phyloP scores from a whole-genome alignment of 2,113 vertebrate genomes.

The Bambusicola thoracicus region DNA sequence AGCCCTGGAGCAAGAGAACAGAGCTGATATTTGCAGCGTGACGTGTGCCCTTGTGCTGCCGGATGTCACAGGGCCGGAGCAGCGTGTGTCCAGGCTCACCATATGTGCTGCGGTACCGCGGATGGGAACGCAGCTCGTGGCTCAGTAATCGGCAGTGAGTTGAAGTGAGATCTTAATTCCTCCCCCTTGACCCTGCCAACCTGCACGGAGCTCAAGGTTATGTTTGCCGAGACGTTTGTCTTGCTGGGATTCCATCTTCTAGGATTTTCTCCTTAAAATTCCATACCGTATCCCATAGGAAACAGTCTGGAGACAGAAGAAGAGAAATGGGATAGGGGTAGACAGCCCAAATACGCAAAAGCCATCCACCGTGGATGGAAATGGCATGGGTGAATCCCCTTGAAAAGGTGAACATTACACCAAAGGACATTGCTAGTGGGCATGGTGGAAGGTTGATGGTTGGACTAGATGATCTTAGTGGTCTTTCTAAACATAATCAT shows the following conservation, averaged over 20 bases:
- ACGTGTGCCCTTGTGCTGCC: conserved; percentile 25
- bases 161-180: background rate
- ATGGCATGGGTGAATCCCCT: too few species aligned
- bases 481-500: too few species aligned
- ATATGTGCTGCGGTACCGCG: conserved; percentile 52
- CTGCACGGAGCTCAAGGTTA: background rate
- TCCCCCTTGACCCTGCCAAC: background rate
- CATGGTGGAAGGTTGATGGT: too few species aligned
- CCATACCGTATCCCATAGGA: background rate
- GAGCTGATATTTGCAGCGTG: background rate
- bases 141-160: background rate
- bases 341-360: background rate
- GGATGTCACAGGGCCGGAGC: background rate
- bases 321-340: background rate
- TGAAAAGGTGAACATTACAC: too few species aligned
- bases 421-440: too few species aligned
- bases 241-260: background rate
- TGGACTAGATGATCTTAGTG: too few species aligned
- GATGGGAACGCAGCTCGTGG: background rate
- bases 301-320: background rate
- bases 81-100: conserved; percentile 24
- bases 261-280: background rate
- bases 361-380: background rate
- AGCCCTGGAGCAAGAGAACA: background rate
- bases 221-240: background rate